phyloP scores from a whole-genome alignment of 2,888 invertebrate genomes.

The Cryptus armator region DNA sequence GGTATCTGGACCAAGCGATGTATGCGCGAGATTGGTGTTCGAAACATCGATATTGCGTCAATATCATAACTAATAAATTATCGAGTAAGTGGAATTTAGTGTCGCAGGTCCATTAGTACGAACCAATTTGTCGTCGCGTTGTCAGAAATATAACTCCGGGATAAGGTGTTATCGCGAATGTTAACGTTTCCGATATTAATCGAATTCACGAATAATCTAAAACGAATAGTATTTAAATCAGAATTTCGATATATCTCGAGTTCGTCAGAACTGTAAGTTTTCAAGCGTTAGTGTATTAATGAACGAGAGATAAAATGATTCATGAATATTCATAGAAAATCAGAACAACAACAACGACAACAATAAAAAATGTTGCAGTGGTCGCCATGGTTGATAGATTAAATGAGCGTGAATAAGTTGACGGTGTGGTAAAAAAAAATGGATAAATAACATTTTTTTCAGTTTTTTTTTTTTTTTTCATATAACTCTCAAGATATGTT shows the following conservation, averaged over 20 bases:
- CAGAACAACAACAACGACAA: not conserved
- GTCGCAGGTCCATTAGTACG: slow-evolving; percentile 1
- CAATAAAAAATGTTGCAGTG: slow-evolving; percentile 49
- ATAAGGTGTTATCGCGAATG: not conserved
- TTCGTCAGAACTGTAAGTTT: slow-evolving; percentile 9
- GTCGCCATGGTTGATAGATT: slow-evolving; percentile 42
- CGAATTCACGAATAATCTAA: not conserved
- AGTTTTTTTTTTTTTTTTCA: slow-evolving; percentile 12
- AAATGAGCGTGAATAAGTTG: slow-evolving; percentile 56
- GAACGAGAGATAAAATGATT: slow-evolving; percentile 1
- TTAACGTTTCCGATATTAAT: slow-evolving; percentile 2
- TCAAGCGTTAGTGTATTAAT: slow-evolving; percentile 5
- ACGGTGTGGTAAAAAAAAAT: slow-evolving; percentile 20
- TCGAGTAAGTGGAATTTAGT: not conserved
- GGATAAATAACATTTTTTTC: slow-evolving; percentile 20
- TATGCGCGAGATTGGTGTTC: not conserved
- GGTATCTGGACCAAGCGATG: not conserved
- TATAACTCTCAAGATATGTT: slow-evolving; percentile 55
- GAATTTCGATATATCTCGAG: slow-evolving; percentile 19
- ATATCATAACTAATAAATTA: slow-evolving; percentile 2
- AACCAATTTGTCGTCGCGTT: slow-evolving; percentile 2
- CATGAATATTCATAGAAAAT: slow-evolving; percentile 33
- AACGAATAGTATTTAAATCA: slow-evolving; percentile 2
- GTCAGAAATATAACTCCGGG: slow-evolving; percentile 3
- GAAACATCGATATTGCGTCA: not conserved